These are phyloP conservation scores for Onychomys torridus DNA, from an alignment of 2,797 vertebrate species.

Conservation along the genomic window DNA sequence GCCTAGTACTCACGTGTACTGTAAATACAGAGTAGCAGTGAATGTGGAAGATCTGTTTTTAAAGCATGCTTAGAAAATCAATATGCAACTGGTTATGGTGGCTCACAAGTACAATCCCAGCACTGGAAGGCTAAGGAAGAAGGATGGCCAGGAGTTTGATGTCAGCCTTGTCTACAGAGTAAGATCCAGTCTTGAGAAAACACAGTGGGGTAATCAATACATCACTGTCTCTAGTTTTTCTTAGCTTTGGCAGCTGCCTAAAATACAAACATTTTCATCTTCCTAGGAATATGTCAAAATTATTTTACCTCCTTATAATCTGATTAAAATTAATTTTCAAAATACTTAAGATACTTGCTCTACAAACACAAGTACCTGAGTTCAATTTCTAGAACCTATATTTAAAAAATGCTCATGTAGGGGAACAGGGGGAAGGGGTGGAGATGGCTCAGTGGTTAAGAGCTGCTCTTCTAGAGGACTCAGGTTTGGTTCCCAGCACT, in stretches of 20 bases:
- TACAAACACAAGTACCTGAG: background rate
- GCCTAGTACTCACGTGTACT: background rate
- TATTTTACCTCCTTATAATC: slow-evolving; percentile 12
- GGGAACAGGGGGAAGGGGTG: background rate
- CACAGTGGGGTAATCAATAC: background rate
- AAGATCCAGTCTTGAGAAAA: background rate
- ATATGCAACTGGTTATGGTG: background rate
- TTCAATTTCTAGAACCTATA: background rate
- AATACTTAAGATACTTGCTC: background rate
- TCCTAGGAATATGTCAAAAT: slow-evolving; percentile 9
- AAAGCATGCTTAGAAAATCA: slow-evolving; percentile 25
- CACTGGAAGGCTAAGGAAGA: background rate
- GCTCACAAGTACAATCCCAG: background rate
- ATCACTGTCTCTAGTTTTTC: slow-evolving; percentile 21
- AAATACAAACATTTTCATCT: background rate
- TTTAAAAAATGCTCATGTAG: background rate
- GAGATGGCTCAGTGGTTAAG: background rate
- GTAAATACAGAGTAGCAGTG: slow-evolving; percentile 1
- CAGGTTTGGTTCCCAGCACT: background rate
- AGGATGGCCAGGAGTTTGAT: background rate
- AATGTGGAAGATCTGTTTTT: slow-evolving; percentile 17
- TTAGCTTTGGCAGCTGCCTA: background rate
- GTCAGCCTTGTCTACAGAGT: background rate
- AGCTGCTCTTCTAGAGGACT: background rate
- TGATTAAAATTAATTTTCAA: slow-evolving; percentile 40